phyloP scores from a whole-genome alignment of 2,888 invertebrate genomes.

The Acanthococcus lagerstroemiae region DNA sequence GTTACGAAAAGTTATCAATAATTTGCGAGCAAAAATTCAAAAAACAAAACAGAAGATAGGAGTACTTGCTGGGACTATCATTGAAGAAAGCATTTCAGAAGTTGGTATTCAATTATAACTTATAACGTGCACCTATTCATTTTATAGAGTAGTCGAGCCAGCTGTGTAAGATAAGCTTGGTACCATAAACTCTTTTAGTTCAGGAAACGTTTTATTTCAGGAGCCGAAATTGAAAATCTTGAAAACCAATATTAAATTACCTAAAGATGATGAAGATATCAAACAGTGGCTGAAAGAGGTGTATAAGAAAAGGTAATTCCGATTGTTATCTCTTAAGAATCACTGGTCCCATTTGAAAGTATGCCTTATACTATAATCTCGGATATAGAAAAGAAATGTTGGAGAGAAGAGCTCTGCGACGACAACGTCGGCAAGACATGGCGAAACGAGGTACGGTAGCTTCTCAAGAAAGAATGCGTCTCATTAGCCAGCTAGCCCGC shows the following conservation, averaged over 20 bases:
- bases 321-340: no score
- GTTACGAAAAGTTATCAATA: conserved; percentile 62
- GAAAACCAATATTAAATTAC: conserved; percentile 40
- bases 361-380: conserved; percentile 7
- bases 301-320: conserved; percentile 53
- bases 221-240: conserved; percentile 45
- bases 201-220: conserved; percentile 39
- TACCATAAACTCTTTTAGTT: conserved; percentile 4
- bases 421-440: conserved; percentile 76
- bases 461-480: conserved; percentile 88
- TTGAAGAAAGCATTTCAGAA: conserved; percentile 36
- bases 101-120: conserved; percentile 10
- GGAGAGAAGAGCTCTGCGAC: conserved; percentile 59
- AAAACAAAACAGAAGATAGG: conserved; percentile 65
- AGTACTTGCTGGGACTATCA: conserved; percentile 52
- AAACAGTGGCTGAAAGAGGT: conserved; percentile 49
- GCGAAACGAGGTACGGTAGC: conserved; percentile 80
- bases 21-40: conserved; percentile 61
- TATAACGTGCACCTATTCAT: background rate
- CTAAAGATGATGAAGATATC: conserved; percentile 47
- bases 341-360: background rate
- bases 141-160: background rate
- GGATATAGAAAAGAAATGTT: conserved; percentile 57
- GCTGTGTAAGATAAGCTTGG: background rate
- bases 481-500: conserved; percentile 78